Evolutionary conservation across 1,140 invertebrate species (phyloP), one percentile per base, ranked within the genome.

Genomic region (Heterodera schachtii): DNA sequence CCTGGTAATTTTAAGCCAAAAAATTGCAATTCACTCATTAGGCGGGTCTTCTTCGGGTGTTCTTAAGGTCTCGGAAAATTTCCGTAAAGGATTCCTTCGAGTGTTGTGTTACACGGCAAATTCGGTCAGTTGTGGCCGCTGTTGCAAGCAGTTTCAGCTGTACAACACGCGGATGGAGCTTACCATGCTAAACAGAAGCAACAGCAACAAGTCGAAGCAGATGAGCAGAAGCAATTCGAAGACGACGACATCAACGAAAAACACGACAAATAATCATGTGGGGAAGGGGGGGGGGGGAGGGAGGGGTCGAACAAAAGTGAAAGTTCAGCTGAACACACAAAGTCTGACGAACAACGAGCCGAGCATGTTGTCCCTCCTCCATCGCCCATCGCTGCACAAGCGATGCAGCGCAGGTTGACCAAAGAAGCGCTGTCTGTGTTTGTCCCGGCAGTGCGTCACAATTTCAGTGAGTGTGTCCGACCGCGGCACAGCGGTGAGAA

Each of bases 51-150:
- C 6, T 47, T 41, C 31, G 31, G 31, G 31, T 31, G 31, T 31
- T 19, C 6, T 47, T 41, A 52, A 75, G 74, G 74, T 78, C 66
- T 88, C 87, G 6, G 87, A 90, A 46, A 89, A 85, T 46, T 89
- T 90, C 75, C 85, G 87, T 47, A 90, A 88, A 79, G 87, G 87
- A 44, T 84, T 84, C 80, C 52, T 84, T 7, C 79, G 84, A 9
- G 74, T 84, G 46, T 75, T 84, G 9, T 86, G 83, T 21, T 47
- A 44, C 21, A 49, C 75, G 31, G 70, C 73, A 5, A 84, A 84
- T 66, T 69, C 73, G 76, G 43, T 74, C 43, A 85, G 82, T 1
- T 84, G 71, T 77, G 83, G 83, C 8, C 80, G 77, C 49, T 81
- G 73, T 44, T 84, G 83, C 69, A 71, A 84, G 75, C 60, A 60